Base-by-base conservation (phyloP, 2,797 vertebrate genomes). In the Gambusia yucatana region DNA sequence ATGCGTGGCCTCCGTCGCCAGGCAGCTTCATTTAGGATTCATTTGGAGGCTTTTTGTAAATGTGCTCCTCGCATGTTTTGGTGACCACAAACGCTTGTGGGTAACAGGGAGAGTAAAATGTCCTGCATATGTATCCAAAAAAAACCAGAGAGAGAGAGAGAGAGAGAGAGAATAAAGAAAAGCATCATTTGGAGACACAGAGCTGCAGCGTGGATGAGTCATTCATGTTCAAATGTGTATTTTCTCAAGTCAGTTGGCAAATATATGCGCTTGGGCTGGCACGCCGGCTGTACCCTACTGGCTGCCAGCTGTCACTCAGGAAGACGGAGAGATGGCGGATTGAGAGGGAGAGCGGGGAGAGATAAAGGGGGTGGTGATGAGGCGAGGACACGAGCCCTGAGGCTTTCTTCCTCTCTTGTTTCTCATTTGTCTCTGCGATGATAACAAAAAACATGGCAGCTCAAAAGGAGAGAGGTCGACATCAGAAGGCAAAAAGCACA, bases 271-370 rank as follows among this genome's bases (percentile, higher is more conserved):
- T 94, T 86, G 89, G 80, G 77, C 88, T 96, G 95, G 95, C 95
- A 95, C 90, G 86, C 87, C 87, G 92, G 84, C 90, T 91, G 92
- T 95, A 93, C 93, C 96, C 95, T 93, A 95, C 95, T 94, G 95
- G 90, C 92, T 93, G 94, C 95, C 96, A 95, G 96, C 95, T 96
- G 96, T 95, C 95, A 95, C 94, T 93, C 93, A 94, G 91, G 91
- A 90, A 93, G 86, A 92, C 72, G 52, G 87, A 91, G 86, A 89
- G 92, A 92, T 89, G 88, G 88, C 89, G 91, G 90, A 88, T 77
- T 73, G 87, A 85, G 81, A 69, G 48, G 72, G 11, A n/a, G 33
- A 22, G 33, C 48, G 52, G 73, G 14, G 55, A 82, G 52, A 73
- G 83, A 80, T 86, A 84, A 87, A 92, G 85, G 86, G 89, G 88